Evolutionary conservation across 1,140 invertebrate species (phyloP).

Genomic region (Dendrolimus kikuchii): DNA sequence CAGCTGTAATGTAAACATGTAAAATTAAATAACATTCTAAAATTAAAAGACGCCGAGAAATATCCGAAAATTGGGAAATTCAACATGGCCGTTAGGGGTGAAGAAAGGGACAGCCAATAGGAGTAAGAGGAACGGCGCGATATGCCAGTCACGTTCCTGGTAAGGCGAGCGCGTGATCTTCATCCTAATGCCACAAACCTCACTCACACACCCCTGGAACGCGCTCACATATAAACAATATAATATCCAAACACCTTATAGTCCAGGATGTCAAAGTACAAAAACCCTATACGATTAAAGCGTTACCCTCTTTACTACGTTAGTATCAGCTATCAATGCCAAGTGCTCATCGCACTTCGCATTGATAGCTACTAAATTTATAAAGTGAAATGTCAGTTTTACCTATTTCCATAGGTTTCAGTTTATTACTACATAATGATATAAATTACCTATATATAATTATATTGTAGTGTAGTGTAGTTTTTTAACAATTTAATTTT

Average conservation of each 20-base stretch:
- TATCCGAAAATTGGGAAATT: slow-evolving; percentile 66
- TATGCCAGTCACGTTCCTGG: slow-evolving; percentile 66
- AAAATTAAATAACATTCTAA: slow-evolving; percentile 45
- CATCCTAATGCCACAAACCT: slow-evolving; percentile 59
- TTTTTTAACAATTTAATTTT: no score
- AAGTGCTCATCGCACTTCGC: no score
- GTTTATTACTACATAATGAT: no score
- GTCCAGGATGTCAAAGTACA: no score
- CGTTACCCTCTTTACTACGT: slow-evolving; percentile 23
- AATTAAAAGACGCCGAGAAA: slow-evolving; percentile 62
- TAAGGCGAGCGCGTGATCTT: slow-evolving; percentile 63
- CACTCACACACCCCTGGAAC: slow-evolving; percentile 48
- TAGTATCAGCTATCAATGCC: no score
- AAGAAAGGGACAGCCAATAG: slow-evolving; percentile 54
- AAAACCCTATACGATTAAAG: no score
- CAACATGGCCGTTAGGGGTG: slow-evolving; percentile 66
- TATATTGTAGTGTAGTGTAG: no score
- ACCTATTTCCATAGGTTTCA: no score
- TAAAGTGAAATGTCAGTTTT: no score
- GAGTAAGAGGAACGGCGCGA: slow-evolving; percentile 60
- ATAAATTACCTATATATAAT: no score
- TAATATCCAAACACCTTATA: slow-evolving; percentile 43
- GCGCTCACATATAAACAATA: slow-evolving; percentile 30
- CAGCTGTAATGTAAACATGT: slow-evolving; percentile 29
- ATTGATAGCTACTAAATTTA: no score